Evolutionary conservation across 2,113 vertebrate species (phyloP).

Genomic region (Oenanthe oenanthe): DNA sequence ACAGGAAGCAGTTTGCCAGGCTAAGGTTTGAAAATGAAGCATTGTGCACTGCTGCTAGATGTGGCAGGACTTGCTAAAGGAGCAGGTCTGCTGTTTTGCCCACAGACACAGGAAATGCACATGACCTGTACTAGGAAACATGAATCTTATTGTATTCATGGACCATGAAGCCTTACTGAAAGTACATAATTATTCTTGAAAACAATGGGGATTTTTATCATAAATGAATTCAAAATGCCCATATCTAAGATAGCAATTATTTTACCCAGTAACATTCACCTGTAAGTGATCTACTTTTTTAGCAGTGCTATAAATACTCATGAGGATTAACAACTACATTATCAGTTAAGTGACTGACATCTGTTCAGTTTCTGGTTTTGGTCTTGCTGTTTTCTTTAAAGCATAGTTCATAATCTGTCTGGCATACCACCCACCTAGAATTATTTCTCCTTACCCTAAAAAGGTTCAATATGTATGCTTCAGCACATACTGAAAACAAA

Average conservation of each 20-base stretch:
- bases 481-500: not conserved
- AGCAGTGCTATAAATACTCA: not conserved
- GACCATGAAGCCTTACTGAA: not conserved
- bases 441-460: not conserved
- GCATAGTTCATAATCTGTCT: not conserved
- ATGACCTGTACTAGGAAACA: not conserved
- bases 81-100: not conserved
- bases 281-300: not conserved
- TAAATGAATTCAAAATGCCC: not conserved
- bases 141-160: not conserved
- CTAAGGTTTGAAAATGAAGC: not conserved
- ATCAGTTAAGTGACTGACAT: not conserved
- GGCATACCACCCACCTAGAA: not conserved
- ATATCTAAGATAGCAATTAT: not conserved
- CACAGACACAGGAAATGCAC: accelerated
- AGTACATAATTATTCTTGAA: not conserved
- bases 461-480: not conserved
- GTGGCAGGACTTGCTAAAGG: not conserved
- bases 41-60: not conserved
- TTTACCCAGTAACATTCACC: not conserved
- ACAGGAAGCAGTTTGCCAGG: not conserved
- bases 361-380: not conserved
- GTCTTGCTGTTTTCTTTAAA: not conserved
- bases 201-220: not conserved
- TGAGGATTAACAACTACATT: not conserved